Percentiles rank a stretch among this genome's conserved stretches.
These are phyloP conservation scores for Liparis tanakae DNA, from an alignment of 2,797 vertebrate genomes.

Conservation along the genomic window DNA sequence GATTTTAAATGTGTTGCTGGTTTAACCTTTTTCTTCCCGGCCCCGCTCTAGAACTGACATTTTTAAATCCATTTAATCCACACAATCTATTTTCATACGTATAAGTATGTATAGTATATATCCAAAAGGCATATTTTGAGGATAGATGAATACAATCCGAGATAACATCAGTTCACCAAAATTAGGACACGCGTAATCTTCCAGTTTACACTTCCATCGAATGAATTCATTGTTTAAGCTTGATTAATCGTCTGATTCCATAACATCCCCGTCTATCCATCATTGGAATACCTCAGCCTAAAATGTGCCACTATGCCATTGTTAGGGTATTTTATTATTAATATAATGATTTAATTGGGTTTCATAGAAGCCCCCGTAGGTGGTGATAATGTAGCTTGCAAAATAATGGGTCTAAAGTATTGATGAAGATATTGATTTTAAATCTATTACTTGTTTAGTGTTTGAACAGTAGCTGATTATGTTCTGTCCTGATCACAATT, in stretches of 20 bases:
- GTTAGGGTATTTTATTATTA: background rate
- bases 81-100: constrained; percentile 72
- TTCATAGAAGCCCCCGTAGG: background rate
- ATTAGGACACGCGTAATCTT: constrained; percentile 32
- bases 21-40: constrained; percentile 7
- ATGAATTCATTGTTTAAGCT: constrained; percentile 24
- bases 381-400: background rate
- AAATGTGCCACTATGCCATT: constrained; percentile 2
- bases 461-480: constrained; percentile 26
- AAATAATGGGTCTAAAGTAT: constrained; percentile 21
- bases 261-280: constrained; percentile 24
- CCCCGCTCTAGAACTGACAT: constrained; percentile 37
- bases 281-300: constrained; percentile 27
- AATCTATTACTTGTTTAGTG: constrained; percentile 23
- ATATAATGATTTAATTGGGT: background rate
- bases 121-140: constrained; percentile 64
- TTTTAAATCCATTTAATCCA: constrained; percentile 47
- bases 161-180: constrained; percentile 16
- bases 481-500: constrained; percentile 22
- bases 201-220: constrained; percentile 32
- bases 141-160: constrained; percentile 41
- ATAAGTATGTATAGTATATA: constrained; percentile 63
- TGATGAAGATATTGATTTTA: constrained; percentile 29
- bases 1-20: constrained; percentile 62
- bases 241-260: constrained; percentile 1